Conservation (phyloP, 2,113 vertebrate genomes). For the Onychostruthus taczanowskii region DNA sequence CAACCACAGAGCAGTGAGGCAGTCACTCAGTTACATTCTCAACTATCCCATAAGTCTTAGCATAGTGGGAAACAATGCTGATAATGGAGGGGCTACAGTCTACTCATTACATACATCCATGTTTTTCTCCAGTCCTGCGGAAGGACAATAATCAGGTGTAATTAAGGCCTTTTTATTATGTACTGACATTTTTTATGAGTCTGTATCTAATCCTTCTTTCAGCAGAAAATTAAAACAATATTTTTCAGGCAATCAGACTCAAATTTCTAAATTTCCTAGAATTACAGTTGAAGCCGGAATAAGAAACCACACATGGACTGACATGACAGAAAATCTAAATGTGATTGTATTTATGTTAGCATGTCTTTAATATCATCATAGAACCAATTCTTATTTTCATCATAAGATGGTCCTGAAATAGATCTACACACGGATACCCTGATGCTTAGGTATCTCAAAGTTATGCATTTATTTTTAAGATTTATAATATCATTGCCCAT, state of each 20-base stretch:
- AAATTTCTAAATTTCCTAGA: background rate
- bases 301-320: background rate
- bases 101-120: background rate
- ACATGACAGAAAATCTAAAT: background rate
- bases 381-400: background rate
- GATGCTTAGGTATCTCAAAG: background rate
- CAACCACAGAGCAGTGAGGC: background rate
- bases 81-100: background rate
- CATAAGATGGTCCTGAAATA: background rate
- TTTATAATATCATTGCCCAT: background rate
- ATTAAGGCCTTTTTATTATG: background rate
- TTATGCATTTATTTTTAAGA: background rate
- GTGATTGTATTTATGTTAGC: background rate
- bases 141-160: background rate
- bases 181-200: background rate
- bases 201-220: background rate
- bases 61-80: background rate
- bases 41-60: background rate
- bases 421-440: background rate
- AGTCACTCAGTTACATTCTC: background rate
- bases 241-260: background rate
- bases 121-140: background rate
- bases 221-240: background rate
- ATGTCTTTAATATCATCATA: background rate
- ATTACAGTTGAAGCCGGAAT: background rate